Evolutionary conservation across 2,113 vertebrate genomes (phyloP).

Genomic region (Xyliphius kryptos): DNA sequence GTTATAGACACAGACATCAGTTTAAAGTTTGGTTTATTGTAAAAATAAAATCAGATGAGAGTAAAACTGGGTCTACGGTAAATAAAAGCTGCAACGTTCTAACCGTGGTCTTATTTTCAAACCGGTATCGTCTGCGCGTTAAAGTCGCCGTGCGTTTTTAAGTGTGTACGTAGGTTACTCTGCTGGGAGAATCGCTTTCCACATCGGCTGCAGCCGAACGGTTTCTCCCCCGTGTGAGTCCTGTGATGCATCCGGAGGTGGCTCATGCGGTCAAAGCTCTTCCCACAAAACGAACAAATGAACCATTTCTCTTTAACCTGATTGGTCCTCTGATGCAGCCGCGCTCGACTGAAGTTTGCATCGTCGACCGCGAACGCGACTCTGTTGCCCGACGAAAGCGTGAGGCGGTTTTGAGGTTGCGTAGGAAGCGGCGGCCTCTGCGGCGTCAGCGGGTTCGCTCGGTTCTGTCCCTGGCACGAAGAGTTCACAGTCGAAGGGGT

Average conservation of each 20-base stretch:
- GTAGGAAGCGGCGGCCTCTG: background rate
- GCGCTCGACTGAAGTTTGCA: conserved; percentile 29
- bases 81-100: background rate
- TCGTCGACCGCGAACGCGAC: conserved; percentile 36
- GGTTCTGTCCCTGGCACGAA: conserved; percentile 25
- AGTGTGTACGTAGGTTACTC: conserved; percentile 68
- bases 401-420: background rate
- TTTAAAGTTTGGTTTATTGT: background rate
- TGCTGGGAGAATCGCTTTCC: conserved; percentile 65
- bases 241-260: conserved; percentile 68
- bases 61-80: too few relatives aligned
- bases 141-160: conserved; percentile 59
- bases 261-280: conserved; percentile 68
- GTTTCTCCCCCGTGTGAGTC: conserved; percentile 67
- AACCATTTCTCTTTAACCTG: conserved; percentile 62
- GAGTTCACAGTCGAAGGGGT: conserved; percentile 20
- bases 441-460: background rate
- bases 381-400: conserved; percentile 2
- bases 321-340: conserved; percentile 23
- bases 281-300: conserved; percentile 67
- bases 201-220: conserved; percentile 55
- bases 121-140: background rate
- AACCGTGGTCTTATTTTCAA: background rate
- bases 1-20: background rate
- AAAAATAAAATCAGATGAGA: background rate